Conservation (phyloP, 2,888 invertebrate genomes). For the Eristalis pertinax region DNA sequence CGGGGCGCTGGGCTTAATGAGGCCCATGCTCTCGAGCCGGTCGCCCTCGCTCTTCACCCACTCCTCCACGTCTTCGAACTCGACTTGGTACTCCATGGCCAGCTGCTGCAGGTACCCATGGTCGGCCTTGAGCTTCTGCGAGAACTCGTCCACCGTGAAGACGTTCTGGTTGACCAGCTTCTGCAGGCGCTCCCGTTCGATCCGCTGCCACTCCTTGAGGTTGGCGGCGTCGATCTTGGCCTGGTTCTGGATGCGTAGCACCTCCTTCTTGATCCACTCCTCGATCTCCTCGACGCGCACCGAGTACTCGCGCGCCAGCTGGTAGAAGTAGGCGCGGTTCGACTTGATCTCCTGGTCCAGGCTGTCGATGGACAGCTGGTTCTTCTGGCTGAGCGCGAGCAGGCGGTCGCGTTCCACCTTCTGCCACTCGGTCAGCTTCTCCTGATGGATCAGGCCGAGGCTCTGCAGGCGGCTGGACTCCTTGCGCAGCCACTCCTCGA, state of each 20-base stretch:
- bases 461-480: constrained; percentile 78
- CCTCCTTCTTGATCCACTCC: constrained; percentile 79
- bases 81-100: constrained; percentile 79
- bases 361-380: constrained; percentile 78
- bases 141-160: constrained; percentile 79
- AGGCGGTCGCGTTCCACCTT: constrained; percentile 78
- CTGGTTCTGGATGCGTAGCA: constrained; percentile 77
- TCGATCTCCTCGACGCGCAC: constrained; percentile 79
- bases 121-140: constrained; percentile 78
- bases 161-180: constrained; percentile 78
- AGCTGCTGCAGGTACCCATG: constrained; percentile 76
- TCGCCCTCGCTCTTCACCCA: constrained; percentile 78
- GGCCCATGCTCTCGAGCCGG: constrained; percentile 78
- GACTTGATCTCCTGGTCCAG: constrained; percentile 76
- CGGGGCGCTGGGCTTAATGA: constrained; percentile 78
- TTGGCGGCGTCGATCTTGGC: constrained; percentile 77
- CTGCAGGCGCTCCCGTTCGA: constrained; percentile 78
- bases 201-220: constrained; percentile 78
- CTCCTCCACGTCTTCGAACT: constrained; percentile 79
- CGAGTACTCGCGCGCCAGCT: constrained; percentile 78
- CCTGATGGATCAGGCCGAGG: constrained; percentile 76
- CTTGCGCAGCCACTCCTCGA: constrained; percentile 78
- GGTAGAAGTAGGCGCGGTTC: constrained; percentile 78
- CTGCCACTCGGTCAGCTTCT: constrained; percentile 79
- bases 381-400: constrained; percentile 76